phyloP scores from a whole-genome alignment of 2,888 invertebrate genomes.

The Stictocephala bisonia region DNA sequence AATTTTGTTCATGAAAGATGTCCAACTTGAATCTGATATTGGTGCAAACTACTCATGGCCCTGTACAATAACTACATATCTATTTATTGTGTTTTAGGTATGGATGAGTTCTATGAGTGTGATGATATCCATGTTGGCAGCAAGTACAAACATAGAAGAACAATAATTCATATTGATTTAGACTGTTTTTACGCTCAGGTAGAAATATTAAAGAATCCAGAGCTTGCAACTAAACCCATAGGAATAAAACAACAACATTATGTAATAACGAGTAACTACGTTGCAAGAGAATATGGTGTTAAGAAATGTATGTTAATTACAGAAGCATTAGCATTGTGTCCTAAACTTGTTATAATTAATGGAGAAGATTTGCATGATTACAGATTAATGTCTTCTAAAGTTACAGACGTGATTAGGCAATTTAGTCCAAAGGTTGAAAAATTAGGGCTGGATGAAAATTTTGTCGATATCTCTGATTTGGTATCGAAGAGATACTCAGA shows the following conservation, averaged over 20 bases:
- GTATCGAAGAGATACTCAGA: constrained; percentile 62
- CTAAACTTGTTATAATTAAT: constrained; percentile 78
- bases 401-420: constrained; percentile 76
- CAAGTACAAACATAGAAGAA: constrained; percentile 69
- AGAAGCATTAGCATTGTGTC: constrained; percentile 81
- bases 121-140: constrained; percentile 9
- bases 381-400: constrained; percentile 79
- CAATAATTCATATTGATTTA: constrained; percentile 83
- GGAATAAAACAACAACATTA: constrained; percentile 88
- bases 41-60: too few relatives aligned
- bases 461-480: constrained; percentile 79
- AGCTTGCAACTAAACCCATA: constrained; percentile 74
- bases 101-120: constrained; percentile 43
- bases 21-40: too few relatives aligned
- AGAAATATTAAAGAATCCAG: constrained; percentile 80
- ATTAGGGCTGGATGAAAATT: constrained; percentile 88
- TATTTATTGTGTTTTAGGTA: too few relatives aligned
- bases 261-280: constrained; percentile 87
- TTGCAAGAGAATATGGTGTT: constrained; percentile 80
- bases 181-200: constrained; percentile 91
- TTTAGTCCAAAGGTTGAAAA: constrained; percentile 82
- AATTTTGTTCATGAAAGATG: too few relatives aligned
- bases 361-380: constrained; percentile 88
- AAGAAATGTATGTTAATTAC: constrained; percentile 80
- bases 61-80: too few relatives aligned